These are phyloP conservation scores for Xenus cinereus DNA, from an alignment of 2,113 vertebrate species.

Conservation along the genomic window DNA sequence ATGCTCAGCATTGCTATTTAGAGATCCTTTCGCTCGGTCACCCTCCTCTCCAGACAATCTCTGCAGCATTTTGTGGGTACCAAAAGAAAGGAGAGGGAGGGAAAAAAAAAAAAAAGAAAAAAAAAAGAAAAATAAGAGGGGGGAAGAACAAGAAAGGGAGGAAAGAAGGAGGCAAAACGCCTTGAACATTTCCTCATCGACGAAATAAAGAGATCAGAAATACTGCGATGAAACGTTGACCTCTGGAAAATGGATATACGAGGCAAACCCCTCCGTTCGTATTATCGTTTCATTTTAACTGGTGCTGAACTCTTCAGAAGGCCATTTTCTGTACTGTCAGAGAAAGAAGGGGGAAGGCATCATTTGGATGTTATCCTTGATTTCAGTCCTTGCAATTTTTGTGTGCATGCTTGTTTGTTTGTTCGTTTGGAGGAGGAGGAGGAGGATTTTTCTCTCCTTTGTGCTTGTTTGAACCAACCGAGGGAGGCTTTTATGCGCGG, in stretches of 20 bases:
- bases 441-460: neutral
- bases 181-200: neutral
- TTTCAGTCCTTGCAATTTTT: neutral
- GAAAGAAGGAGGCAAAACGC: neutral
- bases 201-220: neutral
- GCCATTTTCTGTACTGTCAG: neutral
- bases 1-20: neutral
- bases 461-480: neutral
- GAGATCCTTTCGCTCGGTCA: conserved; percentile 13
- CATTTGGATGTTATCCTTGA: neutral
- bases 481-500: neutral
- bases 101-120: too few relatives aligned
- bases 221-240: neutral
- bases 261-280: neutral
- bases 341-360: neutral
- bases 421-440: neutral
- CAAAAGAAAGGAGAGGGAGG: neutral
- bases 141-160: neutral
- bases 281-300: neutral
- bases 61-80: conserved; percentile 42
- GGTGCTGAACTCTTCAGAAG: conserved; percentile 2
- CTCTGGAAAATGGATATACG: neutral
- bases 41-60: conserved; percentile 12
- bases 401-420: neutral
- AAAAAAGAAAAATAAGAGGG: fast-evolving